Base-by-base conservation (phyloP, 2,113 vertebrate species). In the Illadopsis cleaveri region DNA sequence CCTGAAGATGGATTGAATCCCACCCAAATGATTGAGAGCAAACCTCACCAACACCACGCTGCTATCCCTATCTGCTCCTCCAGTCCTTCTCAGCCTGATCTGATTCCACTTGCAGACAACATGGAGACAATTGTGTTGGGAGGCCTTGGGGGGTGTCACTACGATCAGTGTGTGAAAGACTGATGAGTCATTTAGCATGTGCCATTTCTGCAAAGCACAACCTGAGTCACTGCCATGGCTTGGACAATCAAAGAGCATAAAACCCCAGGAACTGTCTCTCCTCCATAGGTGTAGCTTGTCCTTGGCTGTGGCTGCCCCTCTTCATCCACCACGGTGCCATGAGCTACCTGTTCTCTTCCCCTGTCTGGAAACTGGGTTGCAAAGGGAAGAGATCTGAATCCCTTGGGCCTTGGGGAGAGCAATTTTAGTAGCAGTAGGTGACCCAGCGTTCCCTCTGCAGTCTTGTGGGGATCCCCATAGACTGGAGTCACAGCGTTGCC, bases 401-500 rank as follows among this genome's bases (percentile, higher is more conserved):
- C 8, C 4, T n/a, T 60, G 30, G 33, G 21, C 10, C 40, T n/a
- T 48, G 33, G 23, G 15, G 12, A 82, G 40, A 80, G 23, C 20
- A 79, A 37, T 0, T 1, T 62, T 24, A 82, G 22, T 25, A n/a
- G 62, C n/a, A 42, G 18, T 8, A 21, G 61, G 13, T 25, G 27
- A 71, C 10, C 11, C 30, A 56, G 11, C 2, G 1, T 5, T 40
- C 22, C 44, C 35, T 19, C 1, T 38, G 42, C 28, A 66, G 21
- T 66, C 60, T 70, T 73, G 38, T 37, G 17, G 44, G 6, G 16
- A 40, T 75, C 20, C 25, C 11, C 66, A 25, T 0, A 56, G 28
- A 54, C 19, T 45, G 42, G 23, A 81, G 5, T 10, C 19, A 42
- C 47, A 53, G 22, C 0, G 0, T 6, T 50, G 64, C 18, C 50